phyloP scores from a whole-genome alignment of 2,888 invertebrate species.

The Argyresthia albistria region DNA sequence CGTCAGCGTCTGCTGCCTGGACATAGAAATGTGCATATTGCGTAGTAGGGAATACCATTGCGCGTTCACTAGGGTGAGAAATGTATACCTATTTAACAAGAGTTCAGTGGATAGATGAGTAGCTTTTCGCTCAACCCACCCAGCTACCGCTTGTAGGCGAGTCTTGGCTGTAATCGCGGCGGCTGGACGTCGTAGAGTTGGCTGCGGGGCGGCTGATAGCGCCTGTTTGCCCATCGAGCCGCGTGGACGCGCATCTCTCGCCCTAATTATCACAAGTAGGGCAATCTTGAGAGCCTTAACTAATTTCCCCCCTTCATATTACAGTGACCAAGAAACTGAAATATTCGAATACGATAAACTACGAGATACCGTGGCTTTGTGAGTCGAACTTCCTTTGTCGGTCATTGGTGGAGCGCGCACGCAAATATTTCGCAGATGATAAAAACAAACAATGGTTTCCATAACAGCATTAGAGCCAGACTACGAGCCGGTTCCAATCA shows the following conservation, averaged over 20 bases:
- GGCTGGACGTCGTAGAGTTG: conserved; percentile 52
- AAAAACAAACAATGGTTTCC: conserved; percentile 26
- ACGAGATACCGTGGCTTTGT: no score
- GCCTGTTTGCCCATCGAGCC: conserved; percentile 45
- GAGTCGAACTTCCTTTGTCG: no score
- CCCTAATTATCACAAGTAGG: conserved; percentile 45
- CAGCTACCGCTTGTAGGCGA: not conserved
- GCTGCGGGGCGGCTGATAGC: conserved; percentile 57
- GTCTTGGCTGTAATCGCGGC: conserved; percentile 35
- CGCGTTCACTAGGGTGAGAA: no score
- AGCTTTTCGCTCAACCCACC: no score
- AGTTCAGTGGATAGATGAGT: no score
- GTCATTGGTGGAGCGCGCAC: no score
- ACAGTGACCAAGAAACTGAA: no score
- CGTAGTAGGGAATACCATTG: not conserved
- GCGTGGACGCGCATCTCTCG: conserved; percentile 64
- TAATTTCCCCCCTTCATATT: not conserved
- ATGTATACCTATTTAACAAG: no score
- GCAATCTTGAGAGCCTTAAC: not conserved
- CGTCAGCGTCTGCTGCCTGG: conserved; percentile 32
- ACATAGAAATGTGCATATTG: no score
- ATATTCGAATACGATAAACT: no score
- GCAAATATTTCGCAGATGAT: conserved; percentile 10
- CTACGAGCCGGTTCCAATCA: conserved; percentile 18
- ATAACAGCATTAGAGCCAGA: not conserved